phyloP scores from a whole-genome alignment of 2,797 vertebrate genomes.

The Chloroceryle inda region DNA sequence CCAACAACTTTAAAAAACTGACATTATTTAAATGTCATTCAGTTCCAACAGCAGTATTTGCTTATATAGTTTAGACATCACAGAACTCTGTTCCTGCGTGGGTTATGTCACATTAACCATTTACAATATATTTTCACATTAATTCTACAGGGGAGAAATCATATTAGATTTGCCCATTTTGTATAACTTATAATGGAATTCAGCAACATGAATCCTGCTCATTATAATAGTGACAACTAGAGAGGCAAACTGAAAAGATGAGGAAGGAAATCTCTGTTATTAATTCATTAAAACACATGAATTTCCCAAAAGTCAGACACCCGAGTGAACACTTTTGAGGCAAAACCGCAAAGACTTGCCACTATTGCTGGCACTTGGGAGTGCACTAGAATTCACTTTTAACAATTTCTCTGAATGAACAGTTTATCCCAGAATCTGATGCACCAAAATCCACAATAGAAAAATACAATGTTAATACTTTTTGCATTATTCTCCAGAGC shows the following conservation, averaged over 20 bases:
- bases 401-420: not conserved
- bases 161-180: constrained; percentile 57
- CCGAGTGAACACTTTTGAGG: not conserved
- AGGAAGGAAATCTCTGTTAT: not conserved
- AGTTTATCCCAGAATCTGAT: not conserved
- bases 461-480: not conserved
- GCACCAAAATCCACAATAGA: not conserved
- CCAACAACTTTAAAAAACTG: not conserved
- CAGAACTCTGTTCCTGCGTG: constrained; percentile 34
- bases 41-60: constrained; percentile 36
- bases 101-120: constrained; percentile 67
- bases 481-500: not conserved
- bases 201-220: constrained; percentile 21
- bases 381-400: not conserved
- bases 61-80: constrained; percentile 46
- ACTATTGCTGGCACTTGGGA: not conserved
- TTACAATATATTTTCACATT: constrained; percentile 61
- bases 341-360: not conserved
- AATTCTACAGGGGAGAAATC: constrained; percentile 61
- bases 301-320: constrained; percentile 30
- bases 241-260: constrained; percentile 2
- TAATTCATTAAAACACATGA: not conserved
- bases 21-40: constrained; percentile 54
- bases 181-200: constrained; percentile 46
- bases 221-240: not conserved